Conservation (phyloP, 2,797 vertebrate genomes). For the Heteromormyrus szaboi region DNA sequence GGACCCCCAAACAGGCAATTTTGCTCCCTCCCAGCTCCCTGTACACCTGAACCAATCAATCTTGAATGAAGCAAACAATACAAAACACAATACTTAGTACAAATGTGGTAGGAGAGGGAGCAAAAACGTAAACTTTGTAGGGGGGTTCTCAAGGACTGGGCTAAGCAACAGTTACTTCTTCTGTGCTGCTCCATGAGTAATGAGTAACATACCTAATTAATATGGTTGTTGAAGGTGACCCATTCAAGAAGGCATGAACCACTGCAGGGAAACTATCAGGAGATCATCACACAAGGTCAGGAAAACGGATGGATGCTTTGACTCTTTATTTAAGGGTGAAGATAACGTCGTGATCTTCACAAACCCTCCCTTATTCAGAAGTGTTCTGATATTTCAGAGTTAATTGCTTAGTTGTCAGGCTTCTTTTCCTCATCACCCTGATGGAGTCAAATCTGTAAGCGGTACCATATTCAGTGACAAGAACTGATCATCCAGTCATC, state of each 20-base stretch:
- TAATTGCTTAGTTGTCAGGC: not conserved
- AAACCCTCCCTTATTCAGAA: not conserved
- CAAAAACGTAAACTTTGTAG: not conserved
- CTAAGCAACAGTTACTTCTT: not conserved
- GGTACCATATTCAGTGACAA: not conserved
- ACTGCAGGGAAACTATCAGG: not conserved
- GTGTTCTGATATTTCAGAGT: not conserved
- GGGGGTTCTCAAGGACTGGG: not conserved
- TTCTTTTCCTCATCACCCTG: not conserved
- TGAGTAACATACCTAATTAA: not conserved
- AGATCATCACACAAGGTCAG: not conserved
- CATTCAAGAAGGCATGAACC: not conserved
- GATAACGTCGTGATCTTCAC: not conserved
- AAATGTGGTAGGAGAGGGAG: not conserved
- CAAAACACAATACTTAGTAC: not conserved
- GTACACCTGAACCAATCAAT: not conserved
- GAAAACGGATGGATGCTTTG: not conserved
- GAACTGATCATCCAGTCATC: not conserved
- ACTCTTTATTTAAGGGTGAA: not conserved
- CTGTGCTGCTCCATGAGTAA: not conserved
- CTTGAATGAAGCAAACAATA: not conserved
- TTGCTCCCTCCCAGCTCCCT: not conserved
- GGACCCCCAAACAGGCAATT: not conserved
- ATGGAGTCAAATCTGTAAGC: not conserved
- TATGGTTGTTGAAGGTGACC: not conserved